Evolutionary conservation across 2,797 vertebrate species (phyloP), one percentile per base, ranked within the genome.

Genomic region (Galago senegalensis): DNA sequence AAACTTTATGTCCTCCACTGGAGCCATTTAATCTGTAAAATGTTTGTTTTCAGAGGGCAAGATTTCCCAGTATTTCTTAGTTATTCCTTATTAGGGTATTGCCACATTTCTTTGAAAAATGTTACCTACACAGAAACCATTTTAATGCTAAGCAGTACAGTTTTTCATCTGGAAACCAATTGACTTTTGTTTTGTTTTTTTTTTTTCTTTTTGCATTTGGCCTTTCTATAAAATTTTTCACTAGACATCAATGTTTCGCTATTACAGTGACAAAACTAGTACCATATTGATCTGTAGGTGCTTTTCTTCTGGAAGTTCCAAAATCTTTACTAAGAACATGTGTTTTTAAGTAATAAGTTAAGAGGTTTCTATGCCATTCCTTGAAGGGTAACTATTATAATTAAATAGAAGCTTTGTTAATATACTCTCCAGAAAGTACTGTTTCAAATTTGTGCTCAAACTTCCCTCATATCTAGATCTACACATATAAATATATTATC

Each of bases 201-300:
- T 80, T 34, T 56, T 77, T 37, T 40, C 7, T 43, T 80, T 89
- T 82, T 86, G 37, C 31, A 69, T 86, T 96, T 77, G 25, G 27
- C 31, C 29, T 92, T 95, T n/a, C 56, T 91, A 87, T 95, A 96
- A 92, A 95, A 95, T 87, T 93, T 25, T 69, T 29, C 60, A 61
- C 29, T 89, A 65, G 75, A 94, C 86, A 88, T 83, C 96, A 97
- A 94, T 76, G 67, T 94, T 97, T 92, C 83, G 88, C 49, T 94
- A 84, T 89, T 92, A 96, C 6, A 80, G 61, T 95, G 97, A 96
- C 70, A 96, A 96, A 96, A 86, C 31, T 87, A 95, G 94, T 80
- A 79, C 31, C 14, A 70, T 92, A 95, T 89, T 95, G 96, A 97
- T 97, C 94, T 94, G 37, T 69, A 93, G 93, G 61, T 85, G 40